Base-by-base conservation (phyloP, 2,113 vertebrate genomes). In the Sebastes fasciatus region DNA sequence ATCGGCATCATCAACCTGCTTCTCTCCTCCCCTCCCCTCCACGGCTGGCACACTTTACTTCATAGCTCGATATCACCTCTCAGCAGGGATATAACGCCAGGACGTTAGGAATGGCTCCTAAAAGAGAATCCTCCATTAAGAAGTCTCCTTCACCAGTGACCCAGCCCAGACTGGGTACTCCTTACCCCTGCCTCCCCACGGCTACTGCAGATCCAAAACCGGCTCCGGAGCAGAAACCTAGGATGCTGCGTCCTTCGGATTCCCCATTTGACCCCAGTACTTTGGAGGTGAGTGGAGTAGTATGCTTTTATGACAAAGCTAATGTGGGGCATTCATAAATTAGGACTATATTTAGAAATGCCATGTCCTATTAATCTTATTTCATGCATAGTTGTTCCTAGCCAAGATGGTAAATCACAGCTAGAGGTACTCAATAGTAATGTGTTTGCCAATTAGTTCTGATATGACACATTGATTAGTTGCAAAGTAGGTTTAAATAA, bases 111-210 rank as follows among this genome's bases (percentile, higher is more conserved):
- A 95, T 96, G 95, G 92, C 94, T 88, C 90, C 93, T 34, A 96
- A 95, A 93, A 91, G 90, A 94, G 95, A 96, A 89, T 26, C 93
- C 7, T 95, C 94, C 8, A 91, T 95, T 63, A 96, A 95, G 85
- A 96, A 95, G 80, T 92, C 92, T 72, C 86, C 92, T 74, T 95
- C 94, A 34, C 90, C 90, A 13, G 91, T 89, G 68, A 74, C 69
- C 6, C 90, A 93, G 80, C 89, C 94, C 58, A 93, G 93, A 77
- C 89, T 95, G 17, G 95, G 95, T 81, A 95, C 95, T 43, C 95
- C 95, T 8, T 96, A 92, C 76, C 94, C 95, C 62, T 91, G 84
- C 83, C 74, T 94, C 21, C 75, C 93, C 76, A 62, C 86, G 12
- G 64, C 91, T 82, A 83, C 92, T 62, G 51, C 81, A 64, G 72